Evolutionary conservation across 2,888 invertebrate genomes (phyloP), one percentile per base, ranked within the genome.

Genomic region (Drosophila kanekoi): DNA sequence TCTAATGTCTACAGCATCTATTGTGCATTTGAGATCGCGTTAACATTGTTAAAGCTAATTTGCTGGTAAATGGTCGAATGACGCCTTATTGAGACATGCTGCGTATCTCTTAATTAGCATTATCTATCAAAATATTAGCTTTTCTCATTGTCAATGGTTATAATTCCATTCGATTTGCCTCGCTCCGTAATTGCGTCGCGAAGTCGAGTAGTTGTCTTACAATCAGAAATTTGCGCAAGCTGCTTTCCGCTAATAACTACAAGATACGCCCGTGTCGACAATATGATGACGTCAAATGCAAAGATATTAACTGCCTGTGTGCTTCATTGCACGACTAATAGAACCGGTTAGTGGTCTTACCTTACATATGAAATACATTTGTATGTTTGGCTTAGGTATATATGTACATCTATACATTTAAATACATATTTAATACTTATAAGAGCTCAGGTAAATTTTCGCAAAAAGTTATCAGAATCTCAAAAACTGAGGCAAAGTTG

Each of bases 311-410:
- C 57, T 57, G 67, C 9, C 33, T 41, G 52, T 52, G 20, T 23
- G 40, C n/a, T 47, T 33, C 43, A 32, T 40, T 60, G 68, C 60
- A 53, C 32, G 40, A 18, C 69, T 73, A 62, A 72, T 73, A 79
- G 67, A 81, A 84, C 85, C 85, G 69, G 81, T 85, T 85, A 35
- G 35, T 79, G 71, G 72, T 77, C 66, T 59, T 82, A 65, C 73
- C 53, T 73, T 28, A 28, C 28, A 28, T 8, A 28, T 28, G 28
- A 28, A 28, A 28, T 28, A 28, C 28, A 28, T 28, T 28, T 28
- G 28, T 28, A 23, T 23, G 23, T 23, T 23, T 23, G 23, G 23
- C 6, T 1, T 6, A 8, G 14, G 41, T 10, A 28, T 2, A 48
- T 9, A 40, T 44, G n/a, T 6, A 54, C 43, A 1, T 37, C 35